Conservation (phyloP, 2,888 invertebrate species). For the Dilophus febrilis region DNA sequence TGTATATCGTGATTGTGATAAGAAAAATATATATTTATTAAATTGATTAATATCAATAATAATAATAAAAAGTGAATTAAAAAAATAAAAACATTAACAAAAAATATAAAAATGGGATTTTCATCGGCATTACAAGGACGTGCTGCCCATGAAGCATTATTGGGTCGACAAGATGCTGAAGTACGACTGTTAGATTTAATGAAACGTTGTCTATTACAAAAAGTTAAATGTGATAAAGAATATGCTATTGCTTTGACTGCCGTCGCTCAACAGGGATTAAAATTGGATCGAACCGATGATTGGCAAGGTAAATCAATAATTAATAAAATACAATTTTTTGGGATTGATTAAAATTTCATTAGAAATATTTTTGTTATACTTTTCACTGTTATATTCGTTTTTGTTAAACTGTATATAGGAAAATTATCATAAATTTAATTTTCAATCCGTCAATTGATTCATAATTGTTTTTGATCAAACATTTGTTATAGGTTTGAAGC, state of each 20-base stretch:
- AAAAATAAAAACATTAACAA: neutral
- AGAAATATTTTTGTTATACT: too few relatives aligned
- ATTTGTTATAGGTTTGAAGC: too few relatives aligned
- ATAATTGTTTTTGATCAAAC: too few relatives aligned
- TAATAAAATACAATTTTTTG: too few relatives aligned
- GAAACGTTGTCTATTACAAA: constrained; percentile 67
- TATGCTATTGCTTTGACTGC: constrained; percentile 70
- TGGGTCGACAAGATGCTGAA: constrained; percentile 83
- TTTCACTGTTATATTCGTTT: too few relatives aligned
- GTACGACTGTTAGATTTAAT: constrained; percentile 81
- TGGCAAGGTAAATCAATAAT: constrained; percentile 28
- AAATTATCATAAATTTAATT: too few relatives aligned
- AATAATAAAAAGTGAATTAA: neutral
- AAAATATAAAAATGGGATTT: constrained; percentile 51
- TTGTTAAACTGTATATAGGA: too few relatives aligned
- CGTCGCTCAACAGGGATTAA: constrained; percentile 67
- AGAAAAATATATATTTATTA: too few relatives aligned
- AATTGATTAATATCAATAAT: too few relatives aligned
- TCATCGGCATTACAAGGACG: constrained; percentile 74
- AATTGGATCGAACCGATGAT: constrained; percentile 46
- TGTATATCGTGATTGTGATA: too few relatives aligned
- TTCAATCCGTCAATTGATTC: too few relatives aligned
- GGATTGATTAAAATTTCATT: too few relatives aligned
- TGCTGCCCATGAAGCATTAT: constrained; percentile 77
- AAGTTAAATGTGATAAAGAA: constrained; percentile 83